Percentiles rank a stretch among this genome's conserved stretches.
Evolutionary conservation across 2,888 invertebrate genomes (phyloP).

Genomic region (Lasioglossum lativentre): DNA sequence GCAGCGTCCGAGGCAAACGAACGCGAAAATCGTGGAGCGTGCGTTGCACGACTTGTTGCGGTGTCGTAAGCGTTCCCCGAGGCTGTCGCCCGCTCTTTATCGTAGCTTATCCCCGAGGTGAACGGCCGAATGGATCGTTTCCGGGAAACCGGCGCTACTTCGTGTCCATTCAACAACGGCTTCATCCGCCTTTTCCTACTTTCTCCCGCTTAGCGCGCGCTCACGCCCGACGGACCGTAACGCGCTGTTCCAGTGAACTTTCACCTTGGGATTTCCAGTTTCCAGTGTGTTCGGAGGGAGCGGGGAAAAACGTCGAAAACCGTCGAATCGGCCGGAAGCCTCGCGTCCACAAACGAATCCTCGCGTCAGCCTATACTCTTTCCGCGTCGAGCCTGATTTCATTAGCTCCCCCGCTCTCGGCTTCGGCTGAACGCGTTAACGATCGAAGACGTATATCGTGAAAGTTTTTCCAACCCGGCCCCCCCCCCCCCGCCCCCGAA

Average conservation of each 20-base stretch:
- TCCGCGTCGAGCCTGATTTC: not conserved
- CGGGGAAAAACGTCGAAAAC: not conserved
- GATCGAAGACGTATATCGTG: slow-evolving; percentile 16
- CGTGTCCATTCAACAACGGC: slow-evolving; percentile 52
- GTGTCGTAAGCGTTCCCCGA: slow-evolving; percentile 16
- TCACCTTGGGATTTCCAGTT: slow-evolving; percentile 71
- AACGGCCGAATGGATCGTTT: slow-evolving; percentile 46
- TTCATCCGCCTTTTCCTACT: slow-evolving; percentile 70
- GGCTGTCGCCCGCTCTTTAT: slow-evolving; percentile 13
- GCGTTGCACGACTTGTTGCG: not conserved
- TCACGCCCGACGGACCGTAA: slow-evolving; percentile 41
- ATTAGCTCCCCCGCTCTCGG: not conserved
- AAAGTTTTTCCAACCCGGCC: slow-evolving; percentile 24
- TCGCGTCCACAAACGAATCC: not conserved
- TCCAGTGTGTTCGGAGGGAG: slow-evolving; percentile 62
- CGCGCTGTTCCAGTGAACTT: slow-evolving; percentile 70
- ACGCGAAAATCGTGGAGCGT: not conserved
- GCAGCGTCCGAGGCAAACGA: not conserved
- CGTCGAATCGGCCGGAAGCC: not conserved
- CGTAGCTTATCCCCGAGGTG: slow-evolving; percentile 39
- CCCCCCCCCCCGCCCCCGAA: too few relatives aligned
- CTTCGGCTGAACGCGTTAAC: slow-evolving; percentile 3
- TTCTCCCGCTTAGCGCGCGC: slow-evolving; percentile 61
- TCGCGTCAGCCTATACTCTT: not conserved
- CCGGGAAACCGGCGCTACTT: slow-evolving; percentile 53